Evolutionary conservation across 1,140 invertebrate species (phyloP).

Genomic region (Nymphalis io): DNA sequence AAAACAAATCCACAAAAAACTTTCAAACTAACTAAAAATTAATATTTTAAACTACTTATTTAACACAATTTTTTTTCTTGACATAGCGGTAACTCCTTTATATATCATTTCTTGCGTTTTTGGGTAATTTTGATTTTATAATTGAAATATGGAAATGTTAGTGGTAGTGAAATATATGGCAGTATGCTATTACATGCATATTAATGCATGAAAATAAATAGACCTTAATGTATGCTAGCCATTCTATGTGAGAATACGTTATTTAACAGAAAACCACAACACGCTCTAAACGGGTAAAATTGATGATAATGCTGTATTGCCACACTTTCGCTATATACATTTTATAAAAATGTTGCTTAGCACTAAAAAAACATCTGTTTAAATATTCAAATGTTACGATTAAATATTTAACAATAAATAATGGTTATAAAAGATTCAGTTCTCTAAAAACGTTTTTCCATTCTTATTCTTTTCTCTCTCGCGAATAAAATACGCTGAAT

Average conservation of each 20-base stretch:
- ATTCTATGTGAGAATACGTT: constrained; percentile 2
- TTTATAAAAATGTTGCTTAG: constrained; percentile 1
- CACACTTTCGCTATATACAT: background rate
- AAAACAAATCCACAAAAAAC: too few species aligned
- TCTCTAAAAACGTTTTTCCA: background rate
- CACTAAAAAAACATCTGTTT: background rate
- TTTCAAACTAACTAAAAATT: too few species aligned
- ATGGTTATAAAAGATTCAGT: background rate
- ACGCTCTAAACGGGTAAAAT: background rate
- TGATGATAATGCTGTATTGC: constrained; percentile 6
- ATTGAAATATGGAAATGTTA: too few species aligned
- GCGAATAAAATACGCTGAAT: constrained; percentile 15
- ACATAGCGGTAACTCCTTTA: too few species aligned
- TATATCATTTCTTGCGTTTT: too few species aligned
- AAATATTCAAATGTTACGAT: background rate
- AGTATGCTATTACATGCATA: too few species aligned
- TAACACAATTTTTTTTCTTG: too few species aligned
- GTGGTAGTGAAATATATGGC: background rate
- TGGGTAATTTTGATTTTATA: too few species aligned
- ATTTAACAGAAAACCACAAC: constrained; percentile 3
- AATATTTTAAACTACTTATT: too few species aligned
- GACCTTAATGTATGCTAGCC: background rate
- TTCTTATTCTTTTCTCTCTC: background rate
- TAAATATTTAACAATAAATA: background rate
- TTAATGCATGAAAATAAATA: background rate